Percentiles rank a stretch among this genome's conserved stretches.
Evolutionary conservation across 2,113 vertebrate genomes (phyloP).

Genomic region (Fulmarus glacialis): DNA sequence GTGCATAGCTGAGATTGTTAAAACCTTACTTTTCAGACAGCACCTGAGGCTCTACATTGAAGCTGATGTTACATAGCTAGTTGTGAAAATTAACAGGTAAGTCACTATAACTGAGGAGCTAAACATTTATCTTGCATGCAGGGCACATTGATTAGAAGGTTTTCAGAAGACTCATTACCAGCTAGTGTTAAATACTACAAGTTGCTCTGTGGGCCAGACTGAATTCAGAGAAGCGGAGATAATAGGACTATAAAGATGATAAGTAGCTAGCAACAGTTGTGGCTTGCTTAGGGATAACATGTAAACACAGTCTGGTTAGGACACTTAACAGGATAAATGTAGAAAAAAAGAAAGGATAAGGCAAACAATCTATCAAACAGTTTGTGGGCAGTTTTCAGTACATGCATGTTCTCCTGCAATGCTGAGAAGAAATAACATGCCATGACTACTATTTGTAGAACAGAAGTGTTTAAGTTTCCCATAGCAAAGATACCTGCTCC

Average conservation of each 20-base stretch:
- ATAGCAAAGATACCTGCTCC: background rate
- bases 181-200: conserved; percentile 25
- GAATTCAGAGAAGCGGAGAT: conserved; percentile 2
- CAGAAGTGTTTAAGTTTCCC: background rate
- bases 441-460: background rate
- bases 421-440: background rate
- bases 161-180: background rate
- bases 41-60: background rate
- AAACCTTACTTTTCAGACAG: background rate
- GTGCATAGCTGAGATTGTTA: background rate
- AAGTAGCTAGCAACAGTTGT: conserved; percentile 23
- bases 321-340: background rate
- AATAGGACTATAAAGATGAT: conserved; percentile 24
- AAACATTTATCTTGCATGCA: background rate
- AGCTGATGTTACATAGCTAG: background rate
- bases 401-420: background rate
- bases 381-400: background rate
- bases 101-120: background rate
- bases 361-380: background rate
- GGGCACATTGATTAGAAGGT: background rate
- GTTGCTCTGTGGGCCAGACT: background rate
- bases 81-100: background rate
- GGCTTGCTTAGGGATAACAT: conserved; percentile 19
- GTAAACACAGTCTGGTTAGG: conserved; percentile 37
- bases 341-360: background rate